Conservation (phyloP, 2,888 invertebrate genomes). For the Pristionchus fissidentatus region DNA sequence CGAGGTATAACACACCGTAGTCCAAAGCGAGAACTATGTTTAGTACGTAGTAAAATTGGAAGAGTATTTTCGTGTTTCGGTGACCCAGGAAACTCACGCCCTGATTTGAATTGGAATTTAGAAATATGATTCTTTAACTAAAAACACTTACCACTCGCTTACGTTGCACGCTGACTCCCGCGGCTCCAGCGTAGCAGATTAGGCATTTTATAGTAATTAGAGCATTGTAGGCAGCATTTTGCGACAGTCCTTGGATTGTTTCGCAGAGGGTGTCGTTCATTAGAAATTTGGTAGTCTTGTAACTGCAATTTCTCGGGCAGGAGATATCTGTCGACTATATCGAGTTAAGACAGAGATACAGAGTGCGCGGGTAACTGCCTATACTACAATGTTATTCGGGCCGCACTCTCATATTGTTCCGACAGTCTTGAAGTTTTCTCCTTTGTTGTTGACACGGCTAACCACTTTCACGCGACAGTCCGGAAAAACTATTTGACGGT, state of each 20-base stretch:
- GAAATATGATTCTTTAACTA: not conserved
- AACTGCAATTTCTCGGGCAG: no score
- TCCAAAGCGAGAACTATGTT: not conserved
- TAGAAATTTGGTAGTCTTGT: no score
- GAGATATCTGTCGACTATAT: no score
- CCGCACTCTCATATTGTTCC: no score
- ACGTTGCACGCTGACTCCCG: not conserved
- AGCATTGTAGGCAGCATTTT: not conserved
- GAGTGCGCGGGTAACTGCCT: no score
- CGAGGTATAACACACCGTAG: not conserved
- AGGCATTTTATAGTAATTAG: not conserved
- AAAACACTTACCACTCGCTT: not conserved
- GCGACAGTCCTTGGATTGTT: not conserved
- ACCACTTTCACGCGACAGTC: no score
- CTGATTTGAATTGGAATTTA: not conserved
- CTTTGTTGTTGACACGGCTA: no score
- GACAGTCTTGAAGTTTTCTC: no score
- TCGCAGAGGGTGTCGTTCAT: no score
- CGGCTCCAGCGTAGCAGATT: not conserved
- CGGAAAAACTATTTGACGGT: no score
- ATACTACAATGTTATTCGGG: no score
- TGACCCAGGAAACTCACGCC: not conserved
- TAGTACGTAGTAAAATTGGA: not conserved
- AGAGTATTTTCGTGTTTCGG: not conserved
- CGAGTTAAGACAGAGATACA: no score